Base-by-base conservation (phyloP, 2,113 vertebrate genomes). In the Hippocampus comes region DNA sequence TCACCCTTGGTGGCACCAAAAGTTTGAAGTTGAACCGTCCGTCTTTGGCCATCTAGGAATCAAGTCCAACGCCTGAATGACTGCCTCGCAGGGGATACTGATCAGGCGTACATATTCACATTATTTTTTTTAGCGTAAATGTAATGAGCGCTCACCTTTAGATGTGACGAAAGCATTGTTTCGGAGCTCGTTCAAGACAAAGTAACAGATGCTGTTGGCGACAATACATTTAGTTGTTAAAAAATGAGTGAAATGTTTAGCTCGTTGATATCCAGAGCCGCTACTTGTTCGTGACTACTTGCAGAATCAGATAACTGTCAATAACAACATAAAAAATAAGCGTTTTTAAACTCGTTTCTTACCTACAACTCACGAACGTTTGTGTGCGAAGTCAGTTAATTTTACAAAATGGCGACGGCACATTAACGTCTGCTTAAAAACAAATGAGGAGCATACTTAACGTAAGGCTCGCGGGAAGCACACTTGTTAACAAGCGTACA, bases 1-100 rank as follows among this genome's bases (percentile, higher is more conserved):
- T 88, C 25, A 84, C 69, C 73, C 88, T 86, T 11, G 90, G 83
- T 20, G 92, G 93, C 8, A 93, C 82, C 70, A 90, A 27, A 43
- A 94, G 84, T 60, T 91, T 92, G 78, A 94, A 93, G 73, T 82
- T 91, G 68, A 93, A 94, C 1, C 89, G 51, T 3, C 59, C 73
- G 51, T 84, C 80, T 80, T 65, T 86, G 56, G 93, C 89, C 92
- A 93, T 94, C 27, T 84, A 90, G 75, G 65, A 74, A 73, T 2
- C 21, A 67, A 38, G 0, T 55, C 2, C 27, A 34, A 34, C 53
- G 14, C 14, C 25, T 30, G 27, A n/a, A 64, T 10, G 41, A 42
- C 4, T 11, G 21, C 38, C 9, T n/a, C 14, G 21, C 51, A 21
- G 59, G 15, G 0, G 14, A 30, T 12, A 63, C 20, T 63, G 11